Percentiles rank a stretch among this genome's conserved stretches.
These are phyloP conservation scores for human (Homo sapiens) DNA, from an alignment of 2,113 vertebrate genomes.

Conservation along the genomic window DNA sequence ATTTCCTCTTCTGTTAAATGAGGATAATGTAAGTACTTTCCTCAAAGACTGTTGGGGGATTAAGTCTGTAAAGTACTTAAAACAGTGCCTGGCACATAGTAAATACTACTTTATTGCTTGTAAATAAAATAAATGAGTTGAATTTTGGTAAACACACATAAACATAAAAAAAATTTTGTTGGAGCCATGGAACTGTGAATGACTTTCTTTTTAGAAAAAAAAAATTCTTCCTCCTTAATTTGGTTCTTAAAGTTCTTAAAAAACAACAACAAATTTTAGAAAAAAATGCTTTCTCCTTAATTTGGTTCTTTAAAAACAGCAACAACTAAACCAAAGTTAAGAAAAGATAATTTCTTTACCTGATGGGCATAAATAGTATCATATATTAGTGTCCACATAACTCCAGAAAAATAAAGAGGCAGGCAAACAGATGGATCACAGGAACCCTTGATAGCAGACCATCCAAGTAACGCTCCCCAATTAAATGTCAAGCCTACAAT, in stretches of 20 bases:
- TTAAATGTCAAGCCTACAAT: slow-evolving; percentile 93
- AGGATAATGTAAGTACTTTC: background rate
- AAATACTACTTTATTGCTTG: background rate
- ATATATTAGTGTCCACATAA: slow-evolving; percentile 97
- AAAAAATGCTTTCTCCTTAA: background rate
- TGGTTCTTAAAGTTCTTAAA: slow-evolving; percentile 8
- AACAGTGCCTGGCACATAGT: background rate
- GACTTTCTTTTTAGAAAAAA: slow-evolving; percentile 10
- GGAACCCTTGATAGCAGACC: slow-evolving; percentile 92
- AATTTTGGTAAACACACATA: background rate
- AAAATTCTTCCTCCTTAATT: background rate
- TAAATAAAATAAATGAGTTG: background rate
- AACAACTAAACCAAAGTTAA: background rate
- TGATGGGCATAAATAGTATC: slow-evolving; percentile 99
- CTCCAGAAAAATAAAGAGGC: slow-evolving; percentile 93
- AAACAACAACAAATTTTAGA: background rate
- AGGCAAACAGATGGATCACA: slow-evolving; percentile 95
- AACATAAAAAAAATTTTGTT: background rate
- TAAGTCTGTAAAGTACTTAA: background rate
- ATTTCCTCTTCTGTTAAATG: background rate
- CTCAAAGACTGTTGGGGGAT: background rate
- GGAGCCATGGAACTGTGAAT: background rate
- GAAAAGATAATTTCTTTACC: slow-evolving; percentile 81
- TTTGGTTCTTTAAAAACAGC: background rate
- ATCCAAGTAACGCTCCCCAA: slow-evolving; percentile 96